Evolutionary conservation across 1,140 invertebrate genomes (phyloP).

Genomic region (Megathymus violae): DNA sequence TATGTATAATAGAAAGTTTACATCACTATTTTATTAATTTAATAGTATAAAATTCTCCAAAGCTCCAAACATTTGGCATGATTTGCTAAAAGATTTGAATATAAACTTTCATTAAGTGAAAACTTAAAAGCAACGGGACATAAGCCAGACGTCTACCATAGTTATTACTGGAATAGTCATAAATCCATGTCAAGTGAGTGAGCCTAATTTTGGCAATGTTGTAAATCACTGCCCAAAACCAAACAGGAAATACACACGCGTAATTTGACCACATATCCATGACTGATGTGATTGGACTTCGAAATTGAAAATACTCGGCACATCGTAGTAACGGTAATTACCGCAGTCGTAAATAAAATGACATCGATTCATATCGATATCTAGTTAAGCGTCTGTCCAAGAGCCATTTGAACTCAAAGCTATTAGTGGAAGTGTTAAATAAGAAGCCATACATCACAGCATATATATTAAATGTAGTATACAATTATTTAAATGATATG

Average conservation of each 20-base stretch:
- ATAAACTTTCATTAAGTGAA: conserved; percentile 16
- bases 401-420: conserved; percentile 8
- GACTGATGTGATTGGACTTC: conserved; percentile 14
- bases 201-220: conserved; percentile 33
- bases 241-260: conserved; percentile 25
- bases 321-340: conserved; percentile 25
- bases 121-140: conserved; percentile 25
- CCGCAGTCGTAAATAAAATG: conserved; percentile 22
- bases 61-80: too few species aligned
- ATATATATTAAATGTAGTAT: not conserved
- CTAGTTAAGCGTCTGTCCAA: conserved; percentile 9
- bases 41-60: too few species aligned
- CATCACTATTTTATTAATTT: too few species aligned
- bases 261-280: conserved; percentile 16
- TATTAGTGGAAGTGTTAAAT: conserved; percentile 9
- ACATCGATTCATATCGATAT: conserved; percentile 21
- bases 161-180: conserved; percentile 31
- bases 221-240: conserved; percentile 37
- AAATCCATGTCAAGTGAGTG: conserved; percentile 35
- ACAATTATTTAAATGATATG: not conserved
- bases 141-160: conserved; percentile 22
- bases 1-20: too few species aligned
- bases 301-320: conserved; percentile 29
- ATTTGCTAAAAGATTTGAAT: conserved; percentile 11
- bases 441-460: not conserved